Conservation (phyloP, 1,140 invertebrate species). For the Drosophila chauvacae region DNA sequence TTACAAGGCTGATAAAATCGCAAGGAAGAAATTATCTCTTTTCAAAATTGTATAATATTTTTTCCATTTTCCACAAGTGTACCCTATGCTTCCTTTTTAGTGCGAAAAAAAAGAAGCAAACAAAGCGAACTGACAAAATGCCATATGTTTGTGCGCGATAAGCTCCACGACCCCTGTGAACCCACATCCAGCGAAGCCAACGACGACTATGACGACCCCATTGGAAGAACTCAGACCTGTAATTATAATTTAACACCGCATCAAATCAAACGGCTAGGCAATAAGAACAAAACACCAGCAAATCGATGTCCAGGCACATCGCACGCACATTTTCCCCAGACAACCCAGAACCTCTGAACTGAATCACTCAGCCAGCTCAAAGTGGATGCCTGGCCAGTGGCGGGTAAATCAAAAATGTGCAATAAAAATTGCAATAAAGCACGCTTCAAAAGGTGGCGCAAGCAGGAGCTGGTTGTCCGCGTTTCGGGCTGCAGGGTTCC, state of each 20-base stretch:
- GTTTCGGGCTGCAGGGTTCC: neutral
- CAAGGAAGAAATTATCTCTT: neutral
- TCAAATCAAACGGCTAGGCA: conserved; percentile 41
- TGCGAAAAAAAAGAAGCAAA: conserved; percentile 45
- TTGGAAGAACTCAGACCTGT: conserved; percentile 61
- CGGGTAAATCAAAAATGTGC: conserved; percentile 75
- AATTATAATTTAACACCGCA: conserved; percentile 73
- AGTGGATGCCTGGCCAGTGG: conserved; percentile 1
- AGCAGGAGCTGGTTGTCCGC: neutral
- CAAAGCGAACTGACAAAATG: conserved; percentile 73
- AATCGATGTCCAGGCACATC: conserved; percentile 49
- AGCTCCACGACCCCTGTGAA: conserved; percentile 24
- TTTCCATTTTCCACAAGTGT: conserved; percentile 5
- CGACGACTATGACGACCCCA: conserved; percentile 11
- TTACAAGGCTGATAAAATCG: neutral
- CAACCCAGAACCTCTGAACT: conserved; percentile 2
- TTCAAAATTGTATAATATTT: neutral
- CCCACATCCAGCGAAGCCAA: neutral
- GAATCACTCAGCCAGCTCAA: conserved; percentile 31
- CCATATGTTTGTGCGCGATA: conserved; percentile 78
- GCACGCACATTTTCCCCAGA: conserved; percentile 34
- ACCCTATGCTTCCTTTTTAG: conserved; percentile 19
- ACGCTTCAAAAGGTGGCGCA: conserved; percentile 56
- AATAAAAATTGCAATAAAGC: conserved; percentile 70
- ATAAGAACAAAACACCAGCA: conserved; percentile 37